These are phyloP conservation scores for Epinotia bilunana DNA, from an alignment of 2,888 invertebrate genomes.

Conservation along the genomic window DNA sequence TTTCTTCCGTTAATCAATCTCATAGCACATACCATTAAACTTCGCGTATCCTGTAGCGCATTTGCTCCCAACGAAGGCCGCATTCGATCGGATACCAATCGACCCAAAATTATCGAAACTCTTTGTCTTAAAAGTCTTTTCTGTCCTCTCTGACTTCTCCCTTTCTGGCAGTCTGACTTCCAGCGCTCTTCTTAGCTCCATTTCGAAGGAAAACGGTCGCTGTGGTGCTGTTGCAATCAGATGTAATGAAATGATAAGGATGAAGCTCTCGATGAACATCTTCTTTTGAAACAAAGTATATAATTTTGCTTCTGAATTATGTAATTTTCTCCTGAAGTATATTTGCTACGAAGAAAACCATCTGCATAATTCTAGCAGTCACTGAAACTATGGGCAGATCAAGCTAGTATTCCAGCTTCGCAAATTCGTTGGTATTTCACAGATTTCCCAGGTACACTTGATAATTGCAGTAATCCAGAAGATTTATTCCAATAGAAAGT, in stretches of 20 bases:
- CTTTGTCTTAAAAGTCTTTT: slow-evolving; percentile 1
- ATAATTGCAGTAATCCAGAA: neutral
- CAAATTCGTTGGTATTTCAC: neutral
- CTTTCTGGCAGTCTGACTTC: neutral
- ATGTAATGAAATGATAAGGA: neutral
- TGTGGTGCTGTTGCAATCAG: neutral
- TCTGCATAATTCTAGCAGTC: neutral
- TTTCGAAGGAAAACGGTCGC: neutral
- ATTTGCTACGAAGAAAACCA: neutral
- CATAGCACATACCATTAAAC: slow-evolving; percentile 29
- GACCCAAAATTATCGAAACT: slow-evolving; percentile 17
- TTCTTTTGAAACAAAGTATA: neutral
- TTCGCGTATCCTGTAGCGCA: slow-evolving; percentile 19
- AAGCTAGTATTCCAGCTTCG: neutral
- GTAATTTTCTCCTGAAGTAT: no score
- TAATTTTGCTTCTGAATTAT: no score
- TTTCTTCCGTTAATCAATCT: slow-evolving; percentile 1
- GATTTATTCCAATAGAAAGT: neutral
- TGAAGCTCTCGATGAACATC: slow-evolving; percentile 9
- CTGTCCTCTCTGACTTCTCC: neutral
- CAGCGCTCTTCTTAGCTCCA: neutral
- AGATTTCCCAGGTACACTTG: neutral
- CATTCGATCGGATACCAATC: slow-evolving; percentile 19
- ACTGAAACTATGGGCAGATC: neutral
- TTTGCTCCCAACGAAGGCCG: slow-evolving; percentile 22